Evolutionary conservation across 1,140 invertebrate genomes (phyloP).

Genomic region (Temnothorax longispinosus): DNA sequence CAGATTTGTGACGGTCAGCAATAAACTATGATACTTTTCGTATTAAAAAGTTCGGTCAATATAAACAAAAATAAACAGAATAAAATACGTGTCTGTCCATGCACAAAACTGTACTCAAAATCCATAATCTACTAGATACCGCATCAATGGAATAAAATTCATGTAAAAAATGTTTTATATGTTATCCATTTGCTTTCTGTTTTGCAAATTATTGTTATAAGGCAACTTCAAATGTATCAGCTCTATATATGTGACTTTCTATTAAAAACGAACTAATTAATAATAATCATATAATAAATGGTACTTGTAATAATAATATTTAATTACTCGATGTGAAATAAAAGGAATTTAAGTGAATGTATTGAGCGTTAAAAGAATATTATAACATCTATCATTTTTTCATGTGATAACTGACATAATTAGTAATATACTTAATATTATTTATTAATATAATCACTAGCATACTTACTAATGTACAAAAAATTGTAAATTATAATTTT

Average conservation of each 20-base stretch:
- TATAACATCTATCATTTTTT: neutral
- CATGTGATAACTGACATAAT: neutral
- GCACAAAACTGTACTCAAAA: slow-evolving; percentile 3
- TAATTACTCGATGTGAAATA: neutral
- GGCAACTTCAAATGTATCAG: neutral
- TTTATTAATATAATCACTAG: neutral
- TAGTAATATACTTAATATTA: neutral
- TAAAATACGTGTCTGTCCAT: too few species aligned
- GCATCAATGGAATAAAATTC: neutral
- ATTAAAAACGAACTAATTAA: neutral
- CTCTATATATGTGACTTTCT: neutral
- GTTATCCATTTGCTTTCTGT: neutral
- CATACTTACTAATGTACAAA: neutral
- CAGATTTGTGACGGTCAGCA: neutral
- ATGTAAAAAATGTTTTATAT: neutral
- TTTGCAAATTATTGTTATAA: neutral
- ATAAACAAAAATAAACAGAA: neutral
- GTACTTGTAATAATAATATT: neutral
- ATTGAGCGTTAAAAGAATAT: neutral
- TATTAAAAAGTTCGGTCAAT: neutral
- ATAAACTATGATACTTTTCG: slow-evolving; percentile 15
- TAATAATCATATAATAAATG: neutral
- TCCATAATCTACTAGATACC: neutral
- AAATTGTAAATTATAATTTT: neutral
- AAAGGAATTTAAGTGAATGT: neutral